Percentiles rank a stretch among this genome's conserved stretches.
These are phyloP conservation scores for Liodrosophila aerea DNA, from an alignment of 2,888 invertebrate genomes.

Conservation along the genomic window DNA sequence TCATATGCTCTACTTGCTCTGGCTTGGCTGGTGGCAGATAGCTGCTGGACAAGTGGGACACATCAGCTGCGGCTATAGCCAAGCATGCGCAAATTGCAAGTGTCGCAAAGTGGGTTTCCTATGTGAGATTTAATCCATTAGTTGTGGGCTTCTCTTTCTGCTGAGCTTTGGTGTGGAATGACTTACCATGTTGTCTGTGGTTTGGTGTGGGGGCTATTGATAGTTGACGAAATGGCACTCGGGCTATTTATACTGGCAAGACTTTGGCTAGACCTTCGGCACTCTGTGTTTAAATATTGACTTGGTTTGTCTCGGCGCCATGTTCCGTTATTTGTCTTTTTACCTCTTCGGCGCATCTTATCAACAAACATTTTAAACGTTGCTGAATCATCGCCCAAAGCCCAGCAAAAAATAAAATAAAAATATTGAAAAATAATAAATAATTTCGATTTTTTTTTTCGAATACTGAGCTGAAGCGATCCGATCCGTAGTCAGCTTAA, in stretches of 20 bases:
- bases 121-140: slow-evolving; percentile 8
- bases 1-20: slow-evolving; percentile 64
- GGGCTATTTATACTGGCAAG: slow-evolving; percentile 55
- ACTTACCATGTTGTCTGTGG: slow-evolving; percentile 65
- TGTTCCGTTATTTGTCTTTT: slow-evolving; percentile 67
- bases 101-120: slow-evolving; percentile 47
- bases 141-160: background rate
- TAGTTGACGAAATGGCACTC: slow-evolving; percentile 26
- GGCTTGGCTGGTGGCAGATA: slow-evolving; percentile 68
- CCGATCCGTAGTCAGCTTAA: slow-evolving; percentile 50
- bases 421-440: slow-evolving; percentile 13
- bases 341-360: slow-evolving; percentile 59
- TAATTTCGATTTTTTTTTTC: background rate
- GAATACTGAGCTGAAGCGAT: slow-evolving; percentile 34
- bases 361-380: slow-evolving; percentile 47
- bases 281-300: slow-evolving; percentile 49
- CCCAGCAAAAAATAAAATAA: slow-evolving; percentile 20
- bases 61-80: slow-evolving; percentile 63
- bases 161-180: background rate
- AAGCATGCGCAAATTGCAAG: slow-evolving; percentile 51
- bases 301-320: slow-evolving; percentile 32
- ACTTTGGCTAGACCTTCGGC: slow-evolving; percentile 54
- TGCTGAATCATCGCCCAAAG: slow-evolving; percentile 65
- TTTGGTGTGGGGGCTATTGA: slow-evolving; percentile 50
- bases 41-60: slow-evolving; percentile 66